A percentile compares a stretch with the other conserved stretches of the same genome.
Conservation (phyloP, 2,797 vertebrate species). For the Brotogeris chrysoptera region DNA sequence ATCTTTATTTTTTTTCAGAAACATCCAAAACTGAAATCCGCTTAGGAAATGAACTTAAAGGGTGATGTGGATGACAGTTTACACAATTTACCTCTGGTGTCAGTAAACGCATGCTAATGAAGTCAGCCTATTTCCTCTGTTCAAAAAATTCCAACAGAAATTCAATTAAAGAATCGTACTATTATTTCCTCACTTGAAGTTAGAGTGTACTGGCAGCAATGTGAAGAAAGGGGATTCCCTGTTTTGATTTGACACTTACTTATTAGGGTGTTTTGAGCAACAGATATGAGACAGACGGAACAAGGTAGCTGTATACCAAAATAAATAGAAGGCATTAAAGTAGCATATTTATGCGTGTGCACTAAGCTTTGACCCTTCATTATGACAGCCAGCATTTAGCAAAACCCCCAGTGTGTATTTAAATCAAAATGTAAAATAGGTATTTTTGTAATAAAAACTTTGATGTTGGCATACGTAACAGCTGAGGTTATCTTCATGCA, state of each 20-base stretch:
- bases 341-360: neutral
- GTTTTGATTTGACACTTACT: neutral
- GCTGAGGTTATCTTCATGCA: neutral
- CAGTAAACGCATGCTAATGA: neutral
- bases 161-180: neutral
- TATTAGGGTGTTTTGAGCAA: neutral
- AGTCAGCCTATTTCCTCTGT: neutral
- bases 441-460: neutral
- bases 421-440: neutral
- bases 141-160: neutral
- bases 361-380: constrained; percentile 38
- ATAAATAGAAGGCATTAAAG: neutral
- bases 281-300: neutral
- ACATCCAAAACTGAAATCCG: neutral
- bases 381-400: constrained; percentile 39
- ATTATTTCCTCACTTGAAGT: neutral
- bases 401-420: neutral
- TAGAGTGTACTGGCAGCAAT: neutral
- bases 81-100: neutral
- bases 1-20: neutral
- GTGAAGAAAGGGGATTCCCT: neutral
- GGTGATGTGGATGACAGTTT: neutral
- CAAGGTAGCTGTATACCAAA: neutral
- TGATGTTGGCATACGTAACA: neutral
- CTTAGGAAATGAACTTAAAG: neutral